Evolutionary conservation across 2,113 vertebrate species (phyloP), one percentile per base, ranked within the genome.

Genomic region (Triplophysa rosa): DNA sequence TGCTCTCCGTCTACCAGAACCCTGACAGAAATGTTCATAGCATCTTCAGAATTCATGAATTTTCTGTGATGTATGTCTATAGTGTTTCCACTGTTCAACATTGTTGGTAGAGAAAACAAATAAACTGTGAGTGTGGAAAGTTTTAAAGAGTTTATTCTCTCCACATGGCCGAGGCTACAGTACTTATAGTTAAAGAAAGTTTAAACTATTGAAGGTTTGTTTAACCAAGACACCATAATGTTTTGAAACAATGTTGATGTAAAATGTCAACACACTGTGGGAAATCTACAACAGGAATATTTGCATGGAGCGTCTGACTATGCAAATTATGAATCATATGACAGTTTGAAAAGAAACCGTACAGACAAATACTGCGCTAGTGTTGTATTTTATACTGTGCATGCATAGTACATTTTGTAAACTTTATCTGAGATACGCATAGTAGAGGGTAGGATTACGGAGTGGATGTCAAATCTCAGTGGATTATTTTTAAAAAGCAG

Each of bases 401-500:
- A 2, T 13, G 33, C 16, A 2, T 13, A n/a, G 4, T n/a, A 3
- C 45, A 67, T 47, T 24, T 14, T 0, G 21, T 52, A 17, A 71
- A 21, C 49, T 21, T 58, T 52, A 14, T 52, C 59, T 8, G 23
- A 65, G 61, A 16, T 33, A 14, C 9, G 11, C 49, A 42, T 19
- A 65, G 17, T 33, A 54, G n/a, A 63, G 24, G 14, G 63, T 13
- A 26, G 19, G 52, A 75, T 42, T 68, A 64, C 59, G 74, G 49
- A 65, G 82, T 59, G 29, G 19, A 67, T 23, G 14, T 52, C 17
- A 19, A 70, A 26, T 54, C 78, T 42, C 61, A 26, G 66, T 37
- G 67, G 72, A 65, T 47, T 62, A 40, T 80, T 59, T 61, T 59
- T 73, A 72, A 80, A 73, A 67, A 61, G 11, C 42, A 66, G 75